Evolutionary conservation across 2,113 vertebrate species (phyloP).

Genomic region (Eurypyga helias): DNA sequence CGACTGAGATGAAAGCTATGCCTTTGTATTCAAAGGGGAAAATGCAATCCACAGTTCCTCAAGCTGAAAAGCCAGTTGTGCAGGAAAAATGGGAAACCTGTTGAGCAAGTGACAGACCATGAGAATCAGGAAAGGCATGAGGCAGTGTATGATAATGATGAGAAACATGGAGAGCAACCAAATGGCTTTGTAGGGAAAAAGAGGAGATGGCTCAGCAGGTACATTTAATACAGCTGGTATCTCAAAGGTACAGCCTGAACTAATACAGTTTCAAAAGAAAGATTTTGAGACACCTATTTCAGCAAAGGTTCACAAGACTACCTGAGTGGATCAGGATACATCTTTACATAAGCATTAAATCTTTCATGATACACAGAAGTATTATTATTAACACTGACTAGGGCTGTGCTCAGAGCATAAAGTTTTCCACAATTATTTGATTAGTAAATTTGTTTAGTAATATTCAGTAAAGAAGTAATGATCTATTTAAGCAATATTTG

Average conservation of each 20-base stretch:
- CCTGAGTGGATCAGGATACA: neutral
- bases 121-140: neutral
- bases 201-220: neutral
- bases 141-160: neutral
- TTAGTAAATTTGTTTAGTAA: neutral
- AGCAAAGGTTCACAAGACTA: neutral
- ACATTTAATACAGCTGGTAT: neutral
- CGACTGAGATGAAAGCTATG: neutral
- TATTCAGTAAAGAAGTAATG: neutral
- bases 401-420: neutral
- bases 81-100: slow-evolving; percentile 2
- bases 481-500: neutral
- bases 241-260: neutral
- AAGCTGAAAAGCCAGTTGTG: neutral
- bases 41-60: neutral
- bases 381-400: neutral
- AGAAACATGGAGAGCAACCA: neutral
- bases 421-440: neutral
- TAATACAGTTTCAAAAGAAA: neutral
- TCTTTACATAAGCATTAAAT: neutral
- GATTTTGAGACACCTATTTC: neutral
- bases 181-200: neutral
- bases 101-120: neutral
- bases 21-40: neutral
- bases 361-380: neutral